Evolutionary conservation across 2,113 vertebrate species (phyloP), one percentile per base, ranked within the genome.

Genomic region (Mus pahari): DNA sequence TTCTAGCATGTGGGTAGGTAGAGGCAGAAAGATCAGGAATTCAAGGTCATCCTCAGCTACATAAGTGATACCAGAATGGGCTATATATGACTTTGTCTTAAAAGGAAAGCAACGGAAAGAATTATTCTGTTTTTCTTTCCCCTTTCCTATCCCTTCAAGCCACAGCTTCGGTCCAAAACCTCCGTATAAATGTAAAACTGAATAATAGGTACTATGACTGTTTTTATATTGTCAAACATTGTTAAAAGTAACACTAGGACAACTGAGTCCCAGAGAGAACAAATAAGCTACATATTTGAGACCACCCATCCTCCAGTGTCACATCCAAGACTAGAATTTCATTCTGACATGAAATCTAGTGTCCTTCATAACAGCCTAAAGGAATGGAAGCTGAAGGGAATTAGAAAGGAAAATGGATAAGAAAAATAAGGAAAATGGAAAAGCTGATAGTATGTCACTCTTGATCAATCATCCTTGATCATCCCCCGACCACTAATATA

Each of bases 71-170:
- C 20, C 84, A n/a, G 48, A 24, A 12, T n/a, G 48, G 33, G 19
- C 48, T 71, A n/a, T n/a, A 19, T 26, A 33, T 6, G 20, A 55
- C 42, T 58, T 83, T 60, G 6, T 42, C 55, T 83, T 26, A 48
- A 66, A 45, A 64, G 28, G 39, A 39, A 82, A 5, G n/a, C 2
- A 81, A n/a, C 12, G 28, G 16, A 28, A 83, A 62, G n/a, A 22
- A 66, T 66, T 64, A 64, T 28, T 64, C n/a, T 42, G 22, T 64
- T 86, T 84, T 86, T 5, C 48, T 89, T 92, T 39, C 66, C 78
- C 50, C 89, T 92, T 95, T n/a, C 90, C 17, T 66, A 82, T 22
- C 33, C 22, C 33, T 90, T 95, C 45, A 82, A 91, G 70, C 58
- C n/a, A 13, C 19, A 93, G 45, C 53, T 94, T 8, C 42, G 60